These are phyloP conservation scores for Gonioctena quinquepunctata DNA, from an alignment of 1,140 invertebrate genomes.

Conservation along the genomic window DNA sequence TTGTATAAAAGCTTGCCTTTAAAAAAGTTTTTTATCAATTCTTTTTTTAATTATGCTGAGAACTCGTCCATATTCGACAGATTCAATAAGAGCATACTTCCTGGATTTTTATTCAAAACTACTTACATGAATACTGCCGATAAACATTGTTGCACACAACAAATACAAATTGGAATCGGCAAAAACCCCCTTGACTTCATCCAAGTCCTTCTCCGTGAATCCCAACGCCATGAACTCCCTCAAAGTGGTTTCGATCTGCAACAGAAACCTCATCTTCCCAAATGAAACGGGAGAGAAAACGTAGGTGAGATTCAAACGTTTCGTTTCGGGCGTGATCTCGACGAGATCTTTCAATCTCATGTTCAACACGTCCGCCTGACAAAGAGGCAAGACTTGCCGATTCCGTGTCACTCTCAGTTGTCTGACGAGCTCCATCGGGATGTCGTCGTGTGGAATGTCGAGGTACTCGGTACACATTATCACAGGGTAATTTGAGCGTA, in stretches of 20 bases:
- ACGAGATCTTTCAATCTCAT: slow-evolving; percentile 76
- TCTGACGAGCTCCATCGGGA: slow-evolving; percentile 65
- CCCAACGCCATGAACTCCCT: slow-evolving; percentile 74
- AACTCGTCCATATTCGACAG: too few species aligned
- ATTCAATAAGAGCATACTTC: too few species aligned
- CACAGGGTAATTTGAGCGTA: slow-evolving; percentile 45
- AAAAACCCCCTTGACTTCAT: slow-evolving; percentile 96
- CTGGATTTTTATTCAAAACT: too few species aligned
- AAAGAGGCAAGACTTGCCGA: slow-evolving; percentile 78
- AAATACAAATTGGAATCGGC: slow-evolving; percentile 94
- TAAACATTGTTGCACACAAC: slow-evolving; percentile 87
- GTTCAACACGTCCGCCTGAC: slow-evolving; percentile 81
- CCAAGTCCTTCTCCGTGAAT: slow-evolving; percentile 91
- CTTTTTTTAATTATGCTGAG: too few species aligned
- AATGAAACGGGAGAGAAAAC: slow-evolving; percentile 68
- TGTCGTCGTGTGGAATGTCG: slow-evolving; percentile 41
- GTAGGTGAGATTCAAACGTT: slow-evolving; percentile 63
- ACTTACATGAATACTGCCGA: slow-evolving; percentile 92
- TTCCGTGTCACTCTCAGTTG: slow-evolving; percentile 65
- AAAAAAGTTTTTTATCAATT: too few species aligned
- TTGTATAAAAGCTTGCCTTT: too few species aligned
- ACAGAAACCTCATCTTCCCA: slow-evolving; percentile 73
- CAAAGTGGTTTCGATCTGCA: slow-evolving; percentile 81
- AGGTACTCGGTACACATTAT: slow-evolving; percentile 50
- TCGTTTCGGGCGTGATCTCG: slow-evolving; percentile 62